phyloP scores from a whole-genome alignment of 2,888 invertebrate species.

The Mythimna vitellina region DNA sequence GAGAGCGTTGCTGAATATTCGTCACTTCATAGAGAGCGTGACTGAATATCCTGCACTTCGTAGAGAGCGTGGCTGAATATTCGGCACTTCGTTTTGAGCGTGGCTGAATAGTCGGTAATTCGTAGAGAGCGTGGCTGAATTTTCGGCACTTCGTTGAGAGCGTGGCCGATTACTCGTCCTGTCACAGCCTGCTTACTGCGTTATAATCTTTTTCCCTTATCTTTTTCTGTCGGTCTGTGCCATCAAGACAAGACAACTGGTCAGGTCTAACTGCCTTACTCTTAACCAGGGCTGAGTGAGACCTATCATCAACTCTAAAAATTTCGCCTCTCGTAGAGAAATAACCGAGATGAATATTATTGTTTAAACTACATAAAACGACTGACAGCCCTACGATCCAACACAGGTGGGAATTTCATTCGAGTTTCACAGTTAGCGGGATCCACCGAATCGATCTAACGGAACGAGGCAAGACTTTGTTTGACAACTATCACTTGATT shows the following conservation, averaged over 20 bases:
- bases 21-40: not conserved
- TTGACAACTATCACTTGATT: conserved; percentile 42
- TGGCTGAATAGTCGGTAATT: not conserved
- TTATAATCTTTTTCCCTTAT: not conserved
- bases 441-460: conserved; percentile 64
- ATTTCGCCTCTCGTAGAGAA: not conserved
- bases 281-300: not conserved
- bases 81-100: too few species aligned
- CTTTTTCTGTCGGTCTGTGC: not conserved
- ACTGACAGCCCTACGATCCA: conserved; percentile 44
- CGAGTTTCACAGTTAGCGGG: conserved; percentile 62
- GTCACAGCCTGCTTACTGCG: too few species aligned
- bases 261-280: too few species aligned
- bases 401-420: conserved; percentile 65
- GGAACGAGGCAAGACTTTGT: conserved; percentile 48
- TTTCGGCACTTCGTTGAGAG: too few species aligned
- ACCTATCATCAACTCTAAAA: not conserved
- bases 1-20: not conserved
- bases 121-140: too few species aligned
- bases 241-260: not conserved
- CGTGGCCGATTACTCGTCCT: too few species aligned
- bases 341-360: not conserved
- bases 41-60: not conserved
- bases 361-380: not conserved
- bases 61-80: not conserved